These are phyloP conservation scores for Ceyx melanurus DNA, from an alignment of 2,113 vertebrate species.

Conservation along the genomic window DNA sequence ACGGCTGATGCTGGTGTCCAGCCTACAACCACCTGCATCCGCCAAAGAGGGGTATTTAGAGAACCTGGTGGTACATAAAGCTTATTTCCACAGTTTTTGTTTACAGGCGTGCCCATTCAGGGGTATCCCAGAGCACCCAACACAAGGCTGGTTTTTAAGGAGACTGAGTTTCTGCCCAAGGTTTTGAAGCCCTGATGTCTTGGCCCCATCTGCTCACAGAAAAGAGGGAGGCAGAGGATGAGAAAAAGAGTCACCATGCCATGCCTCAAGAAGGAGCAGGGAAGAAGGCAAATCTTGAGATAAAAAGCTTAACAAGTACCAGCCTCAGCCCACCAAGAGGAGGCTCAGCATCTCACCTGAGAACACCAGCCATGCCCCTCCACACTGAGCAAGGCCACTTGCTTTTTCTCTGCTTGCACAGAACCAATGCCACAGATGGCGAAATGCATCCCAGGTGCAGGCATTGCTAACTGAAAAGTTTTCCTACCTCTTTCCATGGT, in stretches of 20 bases:
- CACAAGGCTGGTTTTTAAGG: background rate
- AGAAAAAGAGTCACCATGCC: background rate
- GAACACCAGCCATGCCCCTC: background rate
- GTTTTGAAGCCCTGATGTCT: background rate
- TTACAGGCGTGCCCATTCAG: accelerated
- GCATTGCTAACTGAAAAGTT: background rate
- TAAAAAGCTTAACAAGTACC: background rate
- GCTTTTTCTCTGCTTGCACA: background rate
- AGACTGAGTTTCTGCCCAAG: background rate
- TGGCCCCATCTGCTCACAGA: background rate
- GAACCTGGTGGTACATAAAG: background rate
- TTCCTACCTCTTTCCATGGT: background rate
- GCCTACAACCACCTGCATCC: background rate
- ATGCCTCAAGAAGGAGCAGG: background rate
- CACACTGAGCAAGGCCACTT: background rate
- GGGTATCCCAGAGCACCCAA: accelerated
- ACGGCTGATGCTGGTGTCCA: accelerated
- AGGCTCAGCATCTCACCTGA: background rate
- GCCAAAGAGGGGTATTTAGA: accelerated
- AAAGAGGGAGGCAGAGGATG: background rate
- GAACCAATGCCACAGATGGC: too few relatives aligned
- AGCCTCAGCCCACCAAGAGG: background rate
- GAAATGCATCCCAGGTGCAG: background rate
- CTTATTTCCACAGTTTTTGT: accelerated
- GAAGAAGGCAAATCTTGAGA: background rate